Evolutionary conservation across 2,888 invertebrate species (phyloP).

Genomic region (Chironomus tentans): DNA sequence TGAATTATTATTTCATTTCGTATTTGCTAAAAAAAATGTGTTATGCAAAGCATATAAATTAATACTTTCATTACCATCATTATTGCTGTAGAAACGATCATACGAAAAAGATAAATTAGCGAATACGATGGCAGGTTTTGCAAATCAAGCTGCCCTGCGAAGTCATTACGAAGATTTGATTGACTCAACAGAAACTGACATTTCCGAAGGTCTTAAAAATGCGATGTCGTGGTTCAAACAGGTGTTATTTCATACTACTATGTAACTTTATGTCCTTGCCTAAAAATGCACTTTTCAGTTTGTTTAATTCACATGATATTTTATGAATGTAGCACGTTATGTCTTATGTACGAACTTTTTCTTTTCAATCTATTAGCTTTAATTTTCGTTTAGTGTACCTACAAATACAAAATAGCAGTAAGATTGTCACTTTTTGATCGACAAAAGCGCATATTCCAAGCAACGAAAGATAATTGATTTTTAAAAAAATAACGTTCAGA

Average conservation of each 20-base stretch:
- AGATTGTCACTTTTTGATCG: background rate
- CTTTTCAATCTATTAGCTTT: background rate
- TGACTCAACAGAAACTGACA: slow-evolving; percentile 50
- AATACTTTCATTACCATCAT: no score
- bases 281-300: background rate
- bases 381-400: background rate
- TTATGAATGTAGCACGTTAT: slow-evolving; percentile 13
- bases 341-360: slow-evolving; percentile 25
- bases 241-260: slow-evolving; percentile 39
- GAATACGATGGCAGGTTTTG: slow-evolving; percentile 54
- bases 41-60: no score
- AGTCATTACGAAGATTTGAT: slow-evolving; percentile 65
- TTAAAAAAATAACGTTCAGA: no score
- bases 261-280: background rate
- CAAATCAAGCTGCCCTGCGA: slow-evolving; percentile 59
- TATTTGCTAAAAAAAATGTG: no score
- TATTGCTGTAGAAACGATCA: background rate
- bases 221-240: slow-evolving; percentile 78
- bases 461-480: background rate
- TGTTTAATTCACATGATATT: background rate
- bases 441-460: background rate
- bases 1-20: no score
- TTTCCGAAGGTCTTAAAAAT: slow-evolving; percentile 62
- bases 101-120: background rate
- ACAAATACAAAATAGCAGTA: no score